Percentiles rank a stretch among this genome's conserved stretches.
phyloP scores from a whole-genome alignment of 2,888 invertebrate genomes.

The Andrena bicolor region DNA sequence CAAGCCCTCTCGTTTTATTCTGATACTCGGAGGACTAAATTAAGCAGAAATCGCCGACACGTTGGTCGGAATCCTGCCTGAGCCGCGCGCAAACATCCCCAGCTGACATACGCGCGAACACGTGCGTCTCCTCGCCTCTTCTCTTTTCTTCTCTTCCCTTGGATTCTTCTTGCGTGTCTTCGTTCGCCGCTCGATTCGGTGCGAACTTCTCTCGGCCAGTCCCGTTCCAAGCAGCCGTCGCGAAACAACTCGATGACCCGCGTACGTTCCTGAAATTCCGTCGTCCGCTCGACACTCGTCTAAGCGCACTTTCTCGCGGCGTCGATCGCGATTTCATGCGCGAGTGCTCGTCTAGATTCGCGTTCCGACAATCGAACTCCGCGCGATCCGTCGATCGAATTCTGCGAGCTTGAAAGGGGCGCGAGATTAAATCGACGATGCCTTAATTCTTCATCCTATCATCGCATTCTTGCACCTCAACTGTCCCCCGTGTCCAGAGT shows the following conservation, averaged over 20 bases:
- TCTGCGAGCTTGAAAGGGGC: too few species aligned
- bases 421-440: too few species aligned
- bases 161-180: conserved; percentile 58
- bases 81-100: conserved; percentile 35
- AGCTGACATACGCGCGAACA: conserved; percentile 59
- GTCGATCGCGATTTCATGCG: neutral
- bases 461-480: too few species aligned
- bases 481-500: too few species aligned
- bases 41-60: conserved; percentile 11
- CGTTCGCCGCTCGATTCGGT: conserved; percentile 47
- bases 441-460: too few species aligned
- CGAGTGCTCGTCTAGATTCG: neutral
- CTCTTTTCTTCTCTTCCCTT: conserved; percentile 26
- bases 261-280: neutral
- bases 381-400: neutral
- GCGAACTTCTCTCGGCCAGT: conserved; percentile 60
- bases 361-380: neutral
- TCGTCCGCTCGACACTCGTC: neutral
- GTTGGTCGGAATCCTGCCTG: conserved; percentile 16
- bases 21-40: conserved; percentile 6
- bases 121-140: conserved; percentile 53
- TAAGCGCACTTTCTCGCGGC: neutral
- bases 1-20: neutral
- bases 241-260: conserved; percentile 44
- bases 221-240: conserved; percentile 60